Conservation (phyloP, 2,797 vertebrate species). For the Sebastolobus altivelis region DNA sequence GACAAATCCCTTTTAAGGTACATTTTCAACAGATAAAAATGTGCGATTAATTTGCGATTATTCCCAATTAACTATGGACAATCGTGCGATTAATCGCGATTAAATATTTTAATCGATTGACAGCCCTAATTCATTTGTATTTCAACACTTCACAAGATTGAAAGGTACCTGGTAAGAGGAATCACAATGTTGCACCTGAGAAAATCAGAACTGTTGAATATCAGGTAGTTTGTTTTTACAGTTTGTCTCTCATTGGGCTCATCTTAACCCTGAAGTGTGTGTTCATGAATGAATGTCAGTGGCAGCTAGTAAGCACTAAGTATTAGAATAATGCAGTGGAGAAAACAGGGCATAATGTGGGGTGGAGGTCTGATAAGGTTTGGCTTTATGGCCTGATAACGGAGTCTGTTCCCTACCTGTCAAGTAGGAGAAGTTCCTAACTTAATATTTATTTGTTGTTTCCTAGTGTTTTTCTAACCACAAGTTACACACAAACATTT, state of each 20-base stretch:
- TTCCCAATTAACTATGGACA: no score
- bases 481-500: neutral
- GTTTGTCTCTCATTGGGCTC: neutral
- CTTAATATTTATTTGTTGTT: neutral
- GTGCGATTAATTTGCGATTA: no score
- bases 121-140: neutral
- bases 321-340: neutral
- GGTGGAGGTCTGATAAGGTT: constrained; percentile 7
- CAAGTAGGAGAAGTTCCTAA: neutral
- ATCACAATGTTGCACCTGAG: no score
- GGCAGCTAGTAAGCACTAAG: neutral
- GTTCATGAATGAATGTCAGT: neutral
- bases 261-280: neutral
- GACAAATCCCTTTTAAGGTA: no score
- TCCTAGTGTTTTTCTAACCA: neutral
- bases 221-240: neutral
- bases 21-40: no score
- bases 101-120: no score
- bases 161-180: neutral
- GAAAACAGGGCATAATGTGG: constrained; percentile 7
- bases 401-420: neutral
- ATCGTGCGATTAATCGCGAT: no score
- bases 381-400: constrained; percentile 1
- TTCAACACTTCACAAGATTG: neutral
- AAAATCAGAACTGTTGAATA: no score